A percentile compares a stretch with the other conserved stretches of the same genome.
These are phyloP conservation scores for Teleogryllus oceanicus DNA, from an alignment of 2,888 invertebrate genomes.

Conservation along the genomic window DNA sequence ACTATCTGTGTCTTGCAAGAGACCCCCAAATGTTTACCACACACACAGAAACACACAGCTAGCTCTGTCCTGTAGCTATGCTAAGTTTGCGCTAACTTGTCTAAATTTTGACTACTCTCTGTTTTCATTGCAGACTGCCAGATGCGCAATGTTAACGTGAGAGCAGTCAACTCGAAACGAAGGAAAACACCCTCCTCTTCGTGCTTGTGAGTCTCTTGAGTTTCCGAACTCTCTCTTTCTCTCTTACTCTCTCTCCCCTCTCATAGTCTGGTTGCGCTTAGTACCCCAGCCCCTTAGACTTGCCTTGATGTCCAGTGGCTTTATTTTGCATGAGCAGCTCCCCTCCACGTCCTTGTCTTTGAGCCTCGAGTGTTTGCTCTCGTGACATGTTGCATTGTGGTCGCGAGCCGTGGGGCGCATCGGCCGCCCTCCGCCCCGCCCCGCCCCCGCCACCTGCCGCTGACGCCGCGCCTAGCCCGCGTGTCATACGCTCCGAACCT, in stretches of 20 bases:
- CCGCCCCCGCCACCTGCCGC: not conserved
- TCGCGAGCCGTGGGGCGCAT: constrained; percentile 2
- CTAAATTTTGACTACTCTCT: constrained; percentile 53
- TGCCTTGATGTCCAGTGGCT: constrained; percentile 39
- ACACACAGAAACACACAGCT: constrained; percentile 3
- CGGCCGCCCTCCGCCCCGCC: not conserved
- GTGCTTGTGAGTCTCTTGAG: constrained; percentile 61
- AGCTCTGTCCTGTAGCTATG: constrained; percentile 19
- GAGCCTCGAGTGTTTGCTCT: constrained; percentile 9
- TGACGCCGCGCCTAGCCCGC: not conserved
- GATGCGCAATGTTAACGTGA: constrained; percentile 71
- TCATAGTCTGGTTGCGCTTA: constrained; percentile 38
- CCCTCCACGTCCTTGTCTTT: constrained; percentile 20
- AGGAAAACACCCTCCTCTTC: constrained; percentile 63
- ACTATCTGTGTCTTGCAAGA: constrained; percentile 6
- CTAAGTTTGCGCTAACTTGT: constrained; percentile 34
- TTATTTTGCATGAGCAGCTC: constrained; percentile 37
- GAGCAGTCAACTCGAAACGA: constrained; percentile 66
- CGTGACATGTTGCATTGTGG: constrained; percentile 35
- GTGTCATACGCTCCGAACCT: too few species aligned
- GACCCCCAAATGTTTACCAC: constrained; percentile 1
- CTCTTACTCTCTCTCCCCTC: constrained; percentile 40
- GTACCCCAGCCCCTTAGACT: constrained; percentile 37
- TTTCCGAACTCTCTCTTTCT: constrained; percentile 43
- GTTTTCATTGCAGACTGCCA: constrained; percentile 74